Base-by-base conservation (phyloP, 2,113 vertebrate species). In the Tachysurus vachellii region DNA sequence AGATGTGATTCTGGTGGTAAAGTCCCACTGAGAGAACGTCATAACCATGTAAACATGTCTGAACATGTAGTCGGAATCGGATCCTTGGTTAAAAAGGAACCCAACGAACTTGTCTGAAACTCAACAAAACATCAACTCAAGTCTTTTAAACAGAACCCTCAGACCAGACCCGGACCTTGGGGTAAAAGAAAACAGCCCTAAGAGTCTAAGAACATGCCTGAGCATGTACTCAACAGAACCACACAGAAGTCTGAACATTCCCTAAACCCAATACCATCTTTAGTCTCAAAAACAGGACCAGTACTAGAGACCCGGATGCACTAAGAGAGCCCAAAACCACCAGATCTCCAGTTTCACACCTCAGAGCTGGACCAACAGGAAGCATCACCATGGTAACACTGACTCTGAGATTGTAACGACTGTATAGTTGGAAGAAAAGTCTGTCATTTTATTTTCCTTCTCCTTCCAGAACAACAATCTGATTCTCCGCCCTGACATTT, bases 401-500 rank as follows among this genome's bases (percentile, higher is more conserved):
- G 3, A 70, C 68, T 28, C 0, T 19, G 23, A 47, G 9, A 23
- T 1, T 73, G 42, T 47, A 73, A 47, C 21, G 0, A 21, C 5
- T 23, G 71, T 23, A 12, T 23, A 47, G 19, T 23, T 23, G 3
- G 7, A 9, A 23, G 19, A 4, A 26, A 44, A 44, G 3, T 73
- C 42, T 21, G 42, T 71, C 42, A 11, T 26, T n/a, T 50, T 14
- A 44, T 62, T 62, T 44, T 14, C 17, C 57, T 62, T 61, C 1
- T 62, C 0, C 57, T 26, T 82, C 21, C 36, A 79, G 50, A 3
- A 21, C 8, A 83, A 76, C 82, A 31, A 84, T 83, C 73, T 23
- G 80, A 71, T 71, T 36, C 44, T 47, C 2, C 2, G 36, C 44
- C 59, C 71, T 86, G 84, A 79, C 85, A 83, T 89, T 89, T 86